These are phyloP conservation scores for Rhegmatorhina hoffmannsi DNA, from an alignment of 2,113 vertebrate species.

Conservation along the genomic window DNA sequence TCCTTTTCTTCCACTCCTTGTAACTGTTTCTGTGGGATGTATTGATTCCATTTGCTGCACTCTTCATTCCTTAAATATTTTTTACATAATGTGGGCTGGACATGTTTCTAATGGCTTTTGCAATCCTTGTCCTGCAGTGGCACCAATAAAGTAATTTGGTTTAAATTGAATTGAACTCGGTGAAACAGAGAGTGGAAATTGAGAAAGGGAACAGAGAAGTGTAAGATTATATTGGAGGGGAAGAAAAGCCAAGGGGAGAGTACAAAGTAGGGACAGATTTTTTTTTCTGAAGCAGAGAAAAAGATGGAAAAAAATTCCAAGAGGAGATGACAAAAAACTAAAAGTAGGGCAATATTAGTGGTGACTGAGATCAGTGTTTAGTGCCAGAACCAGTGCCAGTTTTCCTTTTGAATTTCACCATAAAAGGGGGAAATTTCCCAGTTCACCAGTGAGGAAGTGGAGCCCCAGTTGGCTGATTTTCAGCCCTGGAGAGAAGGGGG, in stretches of 20 bases:
- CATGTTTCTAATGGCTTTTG: conserved; percentile 13
- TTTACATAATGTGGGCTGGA: conserved; percentile 29
- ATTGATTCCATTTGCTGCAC: conserved; percentile 68
- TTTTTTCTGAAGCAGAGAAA: neutral
- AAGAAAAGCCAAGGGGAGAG: neutral
- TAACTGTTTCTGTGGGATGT: conserved; percentile 29
- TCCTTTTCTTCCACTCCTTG: neutral
- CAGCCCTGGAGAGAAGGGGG: neutral
- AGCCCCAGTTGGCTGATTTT: neutral
- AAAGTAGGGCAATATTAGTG: fast-evolving
- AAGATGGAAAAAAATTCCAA: neutral
- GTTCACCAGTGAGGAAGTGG: neutral
- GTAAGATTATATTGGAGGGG: neutral
- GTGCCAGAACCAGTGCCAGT: neutral
- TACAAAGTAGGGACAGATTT: neutral
- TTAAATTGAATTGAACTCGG: conserved; percentile 53
- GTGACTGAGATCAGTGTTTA: neutral
- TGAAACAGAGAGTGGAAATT: neutral
- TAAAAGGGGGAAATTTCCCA: neutral
- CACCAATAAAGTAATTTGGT: conserved; percentile 64
- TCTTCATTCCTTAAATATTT: conserved; percentile 64
- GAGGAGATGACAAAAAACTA: neutral
- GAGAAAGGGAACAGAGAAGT: neutral
- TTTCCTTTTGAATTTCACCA: neutral
- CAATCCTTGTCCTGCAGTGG: neutral